Conservation (phyloP, 2,797 vertebrate genomes). For the Cossypha niveicapilla region DNA sequence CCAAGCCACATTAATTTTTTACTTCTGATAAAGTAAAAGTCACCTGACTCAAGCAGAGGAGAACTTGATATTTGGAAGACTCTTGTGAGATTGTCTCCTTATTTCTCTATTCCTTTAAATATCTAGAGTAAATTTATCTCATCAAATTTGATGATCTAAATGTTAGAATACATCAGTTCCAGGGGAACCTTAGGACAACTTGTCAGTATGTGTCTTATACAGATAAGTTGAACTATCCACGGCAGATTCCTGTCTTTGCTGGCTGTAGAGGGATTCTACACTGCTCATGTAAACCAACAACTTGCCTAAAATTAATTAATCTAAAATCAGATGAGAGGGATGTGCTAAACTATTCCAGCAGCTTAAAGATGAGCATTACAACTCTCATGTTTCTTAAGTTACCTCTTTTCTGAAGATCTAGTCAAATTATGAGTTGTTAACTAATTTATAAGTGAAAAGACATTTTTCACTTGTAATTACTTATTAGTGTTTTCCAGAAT, state of each 20-base stretch:
- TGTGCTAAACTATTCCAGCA: not conserved
- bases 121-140: not conserved
- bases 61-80: not conserved
- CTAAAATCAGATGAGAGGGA: not conserved
- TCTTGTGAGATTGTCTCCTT: not conserved
- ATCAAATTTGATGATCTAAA: not conserved
- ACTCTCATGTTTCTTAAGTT: not conserved
- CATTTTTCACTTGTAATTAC: not conserved
- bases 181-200: not conserved
- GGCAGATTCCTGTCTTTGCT: not conserved
- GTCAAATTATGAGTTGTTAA: not conserved
- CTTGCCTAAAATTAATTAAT: not conserved
- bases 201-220: not conserved
- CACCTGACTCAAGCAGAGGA: not conserved
- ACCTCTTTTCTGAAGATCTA: not conserved
- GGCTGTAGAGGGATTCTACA: not conserved
- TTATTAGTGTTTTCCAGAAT: not conserved
- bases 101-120: not conserved
- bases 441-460: not conserved
- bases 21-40: not conserved
- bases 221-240: not conserved
- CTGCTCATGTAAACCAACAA: not conserved
- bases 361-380: not conserved
- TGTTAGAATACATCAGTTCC: not conserved
- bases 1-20: not conserved